Evolutionary conservation across 2,888 invertebrate genomes (phyloP).

Genomic region (Agrochola litura): DNA sequence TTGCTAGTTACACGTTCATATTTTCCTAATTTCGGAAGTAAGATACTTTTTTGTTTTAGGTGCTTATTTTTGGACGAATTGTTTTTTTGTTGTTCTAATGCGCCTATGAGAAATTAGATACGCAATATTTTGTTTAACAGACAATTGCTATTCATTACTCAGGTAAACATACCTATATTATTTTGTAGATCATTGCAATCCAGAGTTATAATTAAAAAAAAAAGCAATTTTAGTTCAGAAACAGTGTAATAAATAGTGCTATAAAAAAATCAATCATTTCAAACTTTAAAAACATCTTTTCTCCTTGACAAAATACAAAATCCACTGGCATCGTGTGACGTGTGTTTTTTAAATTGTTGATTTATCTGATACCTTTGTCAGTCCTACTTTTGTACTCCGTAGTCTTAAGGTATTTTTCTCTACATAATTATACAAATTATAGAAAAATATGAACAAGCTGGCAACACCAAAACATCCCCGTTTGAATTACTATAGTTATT

Average conservation of each 20-base stretch:
- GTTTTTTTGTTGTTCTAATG: not conserved
- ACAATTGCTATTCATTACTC: conserved; percentile 7
- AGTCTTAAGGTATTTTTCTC: not conserved
- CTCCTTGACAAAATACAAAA: not conserved
- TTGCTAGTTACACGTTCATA: conserved; percentile 43
- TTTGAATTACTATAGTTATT: conserved; percentile 68
- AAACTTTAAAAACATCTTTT: not conserved
- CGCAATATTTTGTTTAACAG: not conserved
- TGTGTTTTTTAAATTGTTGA: not conserved
- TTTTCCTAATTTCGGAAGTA: conserved; percentile 9
- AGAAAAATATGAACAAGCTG: not conserved
- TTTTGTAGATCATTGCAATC: not conserved
- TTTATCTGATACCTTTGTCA: not conserved
- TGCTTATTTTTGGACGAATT: too few relatives aligned
- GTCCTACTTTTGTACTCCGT: not conserved
- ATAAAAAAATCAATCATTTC: not conserved
- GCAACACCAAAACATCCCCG: conserved; percentile 51
- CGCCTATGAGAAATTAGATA: conserved; percentile 27
- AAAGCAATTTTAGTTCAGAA: too few relatives aligned
- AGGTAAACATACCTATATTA: not conserved
- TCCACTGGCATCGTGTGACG: not conserved
- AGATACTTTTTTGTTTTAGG: not conserved
- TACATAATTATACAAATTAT: not conserved
- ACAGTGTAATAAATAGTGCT: not conserved
- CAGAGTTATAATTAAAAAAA: too few relatives aligned